phyloP scores from a whole-genome alignment of 1,140 invertebrate species.

The Palaemon carinicauda region DNA sequence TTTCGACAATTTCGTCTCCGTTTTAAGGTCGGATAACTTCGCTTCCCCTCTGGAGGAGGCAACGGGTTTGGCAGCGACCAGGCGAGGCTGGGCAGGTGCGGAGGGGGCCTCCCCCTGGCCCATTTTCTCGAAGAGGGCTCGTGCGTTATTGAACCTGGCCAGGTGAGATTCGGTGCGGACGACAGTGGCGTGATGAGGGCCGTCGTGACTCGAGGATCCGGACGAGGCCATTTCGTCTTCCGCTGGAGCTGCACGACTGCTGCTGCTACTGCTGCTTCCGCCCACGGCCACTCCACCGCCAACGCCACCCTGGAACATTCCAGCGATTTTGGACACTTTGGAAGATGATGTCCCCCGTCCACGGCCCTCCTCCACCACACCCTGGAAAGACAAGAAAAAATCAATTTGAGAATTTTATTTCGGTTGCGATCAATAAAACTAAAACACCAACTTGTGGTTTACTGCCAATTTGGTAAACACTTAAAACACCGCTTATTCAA shows the following conservation, averaged over 20 bases:
- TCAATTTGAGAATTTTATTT: neutral
- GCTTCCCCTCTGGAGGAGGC: neutral
- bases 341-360: conserved; percentile 63
- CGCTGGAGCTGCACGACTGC: conserved; percentile 87
- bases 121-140: conserved; percentile 91
- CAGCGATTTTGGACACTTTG: conserved; percentile 89
- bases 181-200: conserved; percentile 69
- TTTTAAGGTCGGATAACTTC: neutral
- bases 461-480: neutral
- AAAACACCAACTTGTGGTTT: too few species aligned
- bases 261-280: conserved; percentile 86
- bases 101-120: conserved; percentile 73
- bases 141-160: conserved; percentile 88
- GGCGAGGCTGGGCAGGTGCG: neutral
- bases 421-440: neutral
- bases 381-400: conserved; percentile 21
- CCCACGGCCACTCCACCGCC: conserved; percentile 72
- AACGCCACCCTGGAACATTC: conserved; percentile 78
- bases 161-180: conserved; percentile 87
- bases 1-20: neutral
- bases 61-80: neutral
- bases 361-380: conserved; percentile 45
- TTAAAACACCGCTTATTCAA: neutral
- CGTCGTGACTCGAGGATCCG: conserved; percentile 9
- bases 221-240: conserved; percentile 85